These are phyloP conservation scores for Helicoverpa armigera DNA, from an alignment of 1,140 invertebrate species.

Conservation along the genomic window DNA sequence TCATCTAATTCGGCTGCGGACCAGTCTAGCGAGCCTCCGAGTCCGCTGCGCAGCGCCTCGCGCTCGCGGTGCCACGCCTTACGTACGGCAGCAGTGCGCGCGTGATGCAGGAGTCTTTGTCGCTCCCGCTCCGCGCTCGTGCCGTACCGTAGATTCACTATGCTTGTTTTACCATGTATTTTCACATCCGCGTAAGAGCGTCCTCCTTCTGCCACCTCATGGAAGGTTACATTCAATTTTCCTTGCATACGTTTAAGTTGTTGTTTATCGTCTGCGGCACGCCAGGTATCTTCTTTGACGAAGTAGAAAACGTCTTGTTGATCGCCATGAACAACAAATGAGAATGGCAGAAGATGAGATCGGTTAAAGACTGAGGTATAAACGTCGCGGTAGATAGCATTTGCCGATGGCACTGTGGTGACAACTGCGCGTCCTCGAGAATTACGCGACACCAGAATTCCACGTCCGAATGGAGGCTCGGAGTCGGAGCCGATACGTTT, in stretches of 20 bases:
- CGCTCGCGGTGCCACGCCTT: slow-evolving; percentile 97
- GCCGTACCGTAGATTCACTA: slow-evolving; percentile 95
- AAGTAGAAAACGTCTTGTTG: slow-evolving; percentile 98
- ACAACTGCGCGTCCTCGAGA: slow-evolving; percentile 93
- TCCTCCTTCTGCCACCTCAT: slow-evolving; percentile 92
- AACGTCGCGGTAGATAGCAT: slow-evolving; percentile 96
- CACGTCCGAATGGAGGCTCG: slow-evolving; percentile 96
- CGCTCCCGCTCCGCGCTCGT: slow-evolving; percentile 96
- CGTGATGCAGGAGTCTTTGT: slow-evolving; percentile 95
- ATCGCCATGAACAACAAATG: slow-evolving; percentile 95
- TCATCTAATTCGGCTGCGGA: slow-evolving; percentile 94
- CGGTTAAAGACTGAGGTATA: slow-evolving; percentile 98
- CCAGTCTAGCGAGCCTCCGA: slow-evolving; percentile 91
- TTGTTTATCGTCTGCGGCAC: slow-evolving; percentile 94
- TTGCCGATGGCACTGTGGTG: slow-evolving; percentile 94
- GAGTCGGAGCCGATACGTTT: slow-evolving; percentile 91
- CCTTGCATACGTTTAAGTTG: slow-evolving; percentile 95
- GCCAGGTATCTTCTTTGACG: slow-evolving; percentile 96
- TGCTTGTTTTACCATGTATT: slow-evolving; percentile 93
- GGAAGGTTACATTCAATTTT: slow-evolving; percentile 97
- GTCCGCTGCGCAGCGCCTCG: slow-evolving; percentile 92
- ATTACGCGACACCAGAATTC: slow-evolving; percentile 94
- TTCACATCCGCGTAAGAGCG: slow-evolving; percentile 93
- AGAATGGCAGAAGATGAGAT: slow-evolving; percentile 95
- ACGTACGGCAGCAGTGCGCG: slow-evolving; percentile 93